Base-by-base conservation (phyloP, 2,888 invertebrate genomes). In the Malthinus seriepunctatus region DNA sequence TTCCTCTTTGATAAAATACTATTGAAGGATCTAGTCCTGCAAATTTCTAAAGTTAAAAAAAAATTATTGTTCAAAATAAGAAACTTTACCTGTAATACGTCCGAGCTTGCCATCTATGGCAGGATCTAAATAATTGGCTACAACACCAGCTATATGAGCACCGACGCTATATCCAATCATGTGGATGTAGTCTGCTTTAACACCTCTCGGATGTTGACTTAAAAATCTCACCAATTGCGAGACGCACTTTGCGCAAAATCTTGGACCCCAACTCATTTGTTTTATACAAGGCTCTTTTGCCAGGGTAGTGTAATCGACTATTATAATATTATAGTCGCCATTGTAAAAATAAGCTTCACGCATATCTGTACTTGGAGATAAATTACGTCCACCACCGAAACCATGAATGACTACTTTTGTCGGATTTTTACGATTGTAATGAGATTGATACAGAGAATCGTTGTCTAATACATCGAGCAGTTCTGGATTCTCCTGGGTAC, bases 331-430 rank as follows among this genome's bases (percentile, higher is more conserved):
- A 76, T 92, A 93, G 69, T 91, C 86, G 44, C 93, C 92, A 57
- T 84, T 82, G 34, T 84, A 81, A 75, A 93, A 93, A 76, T 91
- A 93, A 0, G 92, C 93, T 73, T 90, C 87, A 50, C 93, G 82
- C 80, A 93, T 85, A 73, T 93, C 92, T 0, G 93, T 92, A 73
- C 92, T 93, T 0, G 93, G 93, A 0, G 91, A 88, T 32, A 89
- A 81, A 73, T 89, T 87, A 62, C 92, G 80, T 0, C 93, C 93
- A 0, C 93, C 93, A 0, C 93, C 93, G 71, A 96, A 95, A 5
- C 95, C 95, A 72, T 95, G 95, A 11, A 95, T 91, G 44, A 96
- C 87, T 14, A 96, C 83, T 80, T 95, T 95, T 4, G 93, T 92
- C 0, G 90, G 88, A 75, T 91, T 86, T 0, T 82, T 83, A 0